phyloP scores from a whole-genome alignment of 1,140 invertebrate species.

The Zaprionus inermis region DNA sequence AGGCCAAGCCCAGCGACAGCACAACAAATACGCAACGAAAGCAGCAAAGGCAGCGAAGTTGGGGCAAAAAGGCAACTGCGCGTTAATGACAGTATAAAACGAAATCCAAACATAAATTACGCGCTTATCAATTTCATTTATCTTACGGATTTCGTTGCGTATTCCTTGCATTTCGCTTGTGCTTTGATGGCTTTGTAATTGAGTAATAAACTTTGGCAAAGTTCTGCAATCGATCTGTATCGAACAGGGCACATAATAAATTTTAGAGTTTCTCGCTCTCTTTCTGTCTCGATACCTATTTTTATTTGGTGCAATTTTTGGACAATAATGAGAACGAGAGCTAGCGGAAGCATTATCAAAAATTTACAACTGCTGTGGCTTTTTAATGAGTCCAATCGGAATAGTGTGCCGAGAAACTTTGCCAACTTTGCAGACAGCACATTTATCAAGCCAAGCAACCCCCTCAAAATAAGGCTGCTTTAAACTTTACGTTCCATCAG shows the following conservation, averaged over 20 bases:
- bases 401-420: not conserved
- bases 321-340: slow-evolving; percentile 47
- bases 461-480: not conserved
- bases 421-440: slow-evolving; percentile 23
- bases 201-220: slow-evolving; percentile 82
- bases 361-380: slow-evolving; percentile 10
- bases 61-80: slow-evolving; percentile 63
- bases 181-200: slow-evolving; percentile 83
- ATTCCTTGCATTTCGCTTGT: slow-evolving; percentile 58
- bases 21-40: slow-evolving; percentile 12
- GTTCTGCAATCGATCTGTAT: slow-evolving; percentile 31
- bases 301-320: not conserved
- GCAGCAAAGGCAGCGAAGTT: slow-evolving; percentile 7
- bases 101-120: slow-evolving; percentile 84
- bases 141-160: slow-evolving; percentile 71
- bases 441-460: slow-evolving; percentile 41
- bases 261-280: slow-evolving; percentile 48
- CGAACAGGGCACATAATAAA: slow-evolving; percentile 59
- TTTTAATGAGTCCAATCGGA: slow-evolving; percentile 5
- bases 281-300: too few relatives aligned
- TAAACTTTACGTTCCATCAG: slow-evolving; percentile 56
- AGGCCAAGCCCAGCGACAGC: slow-evolving; percentile 25
- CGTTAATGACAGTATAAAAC: slow-evolving; percentile 83
- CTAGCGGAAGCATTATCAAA: not conserved
- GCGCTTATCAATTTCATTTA: slow-evolving; percentile 84